Conservation (phyloP, 1,140 invertebrate species). For the Orius insidiosus region DNA sequence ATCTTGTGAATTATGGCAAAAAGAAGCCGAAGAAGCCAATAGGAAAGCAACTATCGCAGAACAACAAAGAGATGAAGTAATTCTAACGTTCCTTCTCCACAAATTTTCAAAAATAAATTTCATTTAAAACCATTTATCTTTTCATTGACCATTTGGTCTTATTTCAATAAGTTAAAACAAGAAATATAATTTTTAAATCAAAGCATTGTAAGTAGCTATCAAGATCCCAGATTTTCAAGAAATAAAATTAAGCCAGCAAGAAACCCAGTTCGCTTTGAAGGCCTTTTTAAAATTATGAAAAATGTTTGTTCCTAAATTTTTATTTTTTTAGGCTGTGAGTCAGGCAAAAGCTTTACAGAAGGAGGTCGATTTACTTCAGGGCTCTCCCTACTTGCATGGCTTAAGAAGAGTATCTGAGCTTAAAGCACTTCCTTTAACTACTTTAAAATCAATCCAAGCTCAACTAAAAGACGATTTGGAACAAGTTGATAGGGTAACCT, state of each 20-base stretch:
- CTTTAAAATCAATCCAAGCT: constrained; percentile 56
- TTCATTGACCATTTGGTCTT: no score
- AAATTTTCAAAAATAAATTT: neutral
- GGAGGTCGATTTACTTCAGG: constrained; percentile 45
- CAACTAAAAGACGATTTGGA: constrained; percentile 59
- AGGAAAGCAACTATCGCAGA: constrained; percentile 61
- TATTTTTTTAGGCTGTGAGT: constrained; percentile 36
- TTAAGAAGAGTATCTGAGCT: constrained; percentile 43
- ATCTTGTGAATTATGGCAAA: constrained; percentile 67
- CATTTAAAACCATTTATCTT: neutral
- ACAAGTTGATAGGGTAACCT: constrained; percentile 57
- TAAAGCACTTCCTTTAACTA: constrained; percentile 48
- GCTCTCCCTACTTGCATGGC: constrained; percentile 39
- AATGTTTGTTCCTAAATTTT: constrained; percentile 2
- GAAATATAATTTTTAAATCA: neutral
- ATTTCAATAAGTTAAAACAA: neutral
- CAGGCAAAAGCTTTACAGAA: constrained; percentile 45
- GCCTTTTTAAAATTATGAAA: constrained; percentile 2
- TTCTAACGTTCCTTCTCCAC: constrained; percentile 5
- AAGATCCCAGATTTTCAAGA: no score
- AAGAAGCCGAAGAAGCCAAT: constrained; percentile 61
- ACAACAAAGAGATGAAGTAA: constrained; percentile 63
- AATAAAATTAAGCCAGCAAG: no score
- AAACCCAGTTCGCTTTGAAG: neutral
- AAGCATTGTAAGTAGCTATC: no score